Conservation (phyloP, 2,113 vertebrate genomes). For the Hypomesus transpacificus region DNA sequence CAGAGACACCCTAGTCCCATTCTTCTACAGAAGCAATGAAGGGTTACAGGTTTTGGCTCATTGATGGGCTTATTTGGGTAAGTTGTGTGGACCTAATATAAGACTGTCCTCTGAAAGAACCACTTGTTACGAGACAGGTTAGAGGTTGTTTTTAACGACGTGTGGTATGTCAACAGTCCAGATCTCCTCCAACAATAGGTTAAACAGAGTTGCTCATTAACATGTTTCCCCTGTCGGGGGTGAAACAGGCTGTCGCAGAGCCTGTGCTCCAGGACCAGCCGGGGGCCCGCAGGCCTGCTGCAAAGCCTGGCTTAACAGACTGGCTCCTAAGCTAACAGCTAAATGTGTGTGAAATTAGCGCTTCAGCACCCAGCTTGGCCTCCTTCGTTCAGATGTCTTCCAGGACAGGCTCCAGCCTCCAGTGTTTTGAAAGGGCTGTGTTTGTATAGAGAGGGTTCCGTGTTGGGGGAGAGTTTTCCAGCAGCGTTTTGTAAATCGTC, state of each 20-base stretch:
- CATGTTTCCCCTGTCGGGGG: not conserved
- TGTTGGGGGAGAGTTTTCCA: not conserved
- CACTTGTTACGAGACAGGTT: not conserved
- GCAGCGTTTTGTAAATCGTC: constrained; percentile 26
- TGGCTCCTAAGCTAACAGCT: constrained; percentile 22
- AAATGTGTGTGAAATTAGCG: constrained; percentile 23
- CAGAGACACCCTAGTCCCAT: too few relatives aligned
- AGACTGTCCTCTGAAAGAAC: too few relatives aligned
- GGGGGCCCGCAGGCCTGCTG: not conserved
- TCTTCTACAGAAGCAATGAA: too few relatives aligned
- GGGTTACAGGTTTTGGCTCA: too few relatives aligned
- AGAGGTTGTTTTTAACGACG: not conserved
- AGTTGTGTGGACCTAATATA: too few relatives aligned
- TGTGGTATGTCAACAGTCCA: not conserved
- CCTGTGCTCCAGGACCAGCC: not conserved
- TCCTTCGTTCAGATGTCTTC: constrained; percentile 17
- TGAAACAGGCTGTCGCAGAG: too few relatives aligned
- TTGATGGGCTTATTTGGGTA: too few relatives aligned
- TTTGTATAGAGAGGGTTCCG: not conserved
- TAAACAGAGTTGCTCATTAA: not conserved
- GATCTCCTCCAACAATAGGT: not conserved
- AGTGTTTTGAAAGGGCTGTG: constrained; percentile 13
- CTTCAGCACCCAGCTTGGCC: constrained; percentile 8
- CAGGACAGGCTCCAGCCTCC: constrained; percentile 25
- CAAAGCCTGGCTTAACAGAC: not conserved